Percentiles rank a stretch among this genome's conserved stretches.
These are phyloP conservation scores for Shargacucullia verbasci DNA, from an alignment of 2,888 invertebrate species.

Conservation along the genomic window DNA sequence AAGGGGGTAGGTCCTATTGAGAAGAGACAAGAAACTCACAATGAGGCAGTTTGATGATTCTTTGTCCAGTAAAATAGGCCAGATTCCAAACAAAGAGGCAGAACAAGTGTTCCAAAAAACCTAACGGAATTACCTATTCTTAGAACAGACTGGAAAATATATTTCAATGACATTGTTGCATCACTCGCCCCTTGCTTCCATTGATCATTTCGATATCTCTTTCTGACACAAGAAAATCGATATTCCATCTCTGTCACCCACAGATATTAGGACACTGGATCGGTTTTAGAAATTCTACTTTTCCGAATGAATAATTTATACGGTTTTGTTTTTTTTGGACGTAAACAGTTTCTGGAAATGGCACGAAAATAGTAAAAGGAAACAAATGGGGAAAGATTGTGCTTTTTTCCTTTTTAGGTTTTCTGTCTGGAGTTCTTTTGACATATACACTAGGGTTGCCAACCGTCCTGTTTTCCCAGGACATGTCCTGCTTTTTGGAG, in stretches of 20 bases:
- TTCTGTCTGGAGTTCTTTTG: no score
- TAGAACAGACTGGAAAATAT: conserved; percentile 19
- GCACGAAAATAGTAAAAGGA: neutral
- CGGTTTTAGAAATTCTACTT: conserved; percentile 27
- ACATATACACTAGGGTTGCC: no score
- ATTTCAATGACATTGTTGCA: conserved; percentile 43
- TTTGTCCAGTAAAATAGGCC: conserved; percentile 26
- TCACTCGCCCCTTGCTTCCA: conserved; percentile 10
- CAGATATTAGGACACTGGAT: conserved; percentile 29
- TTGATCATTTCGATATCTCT: conserved; percentile 28
- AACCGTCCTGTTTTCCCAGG: no score
- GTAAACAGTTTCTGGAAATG: conserved; percentile 31
- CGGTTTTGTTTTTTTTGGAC: conserved; percentile 8
- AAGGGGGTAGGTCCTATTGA: no score
- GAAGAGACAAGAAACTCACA: no score
- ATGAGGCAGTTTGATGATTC: no score
- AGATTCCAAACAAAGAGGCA: neutral
- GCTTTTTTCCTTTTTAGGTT: no score
- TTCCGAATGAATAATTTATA: conserved; percentile 34
- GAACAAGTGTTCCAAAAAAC: conserved; percentile 20
- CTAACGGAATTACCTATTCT: conserved; percentile 25
- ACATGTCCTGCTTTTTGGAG: no score
- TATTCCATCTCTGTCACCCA: conserved; percentile 1
- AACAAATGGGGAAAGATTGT: conserved; percentile 8
- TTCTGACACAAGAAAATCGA: neutral